A percentile compares a stretch with the other conserved stretches of the same genome.
phyloP scores from a whole-genome alignment of 2,888 invertebrate genomes.

The Branchellion lobata region DNA sequence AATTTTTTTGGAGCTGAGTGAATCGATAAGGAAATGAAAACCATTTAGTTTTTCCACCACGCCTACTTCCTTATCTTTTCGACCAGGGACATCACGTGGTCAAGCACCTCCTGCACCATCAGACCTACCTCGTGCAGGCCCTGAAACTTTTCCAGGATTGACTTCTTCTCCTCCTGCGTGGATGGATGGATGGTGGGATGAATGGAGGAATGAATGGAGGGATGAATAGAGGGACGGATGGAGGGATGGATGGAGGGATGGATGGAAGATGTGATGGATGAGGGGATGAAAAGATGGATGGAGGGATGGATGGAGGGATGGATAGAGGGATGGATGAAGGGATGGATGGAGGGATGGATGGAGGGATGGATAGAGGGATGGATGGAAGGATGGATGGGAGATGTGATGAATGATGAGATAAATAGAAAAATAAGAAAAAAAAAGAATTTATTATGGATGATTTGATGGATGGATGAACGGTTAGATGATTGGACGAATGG shows the following conservation, averaged over 20 bases:
- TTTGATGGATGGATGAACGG: too few relatives aligned
- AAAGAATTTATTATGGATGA: too few relatives aligned
- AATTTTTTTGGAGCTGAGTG: neutral
- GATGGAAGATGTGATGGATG: neutral
- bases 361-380: too few relatives aligned
- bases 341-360: too few relatives aligned
- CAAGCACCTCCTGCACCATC: constrained; percentile 91
- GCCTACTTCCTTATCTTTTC: constrained; percentile 87
- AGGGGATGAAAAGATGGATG: too few relatives aligned
- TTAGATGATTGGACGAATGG: too few relatives aligned
- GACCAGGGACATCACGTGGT: constrained; percentile 84
- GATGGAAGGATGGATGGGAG: too few relatives aligned
- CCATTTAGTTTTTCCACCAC: too few relatives aligned
- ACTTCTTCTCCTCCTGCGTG: constrained; percentile 83
- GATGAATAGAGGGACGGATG: neutral
- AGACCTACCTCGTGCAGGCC: constrained; percentile 96
- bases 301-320: too few relatives aligned
- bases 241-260: neutral
- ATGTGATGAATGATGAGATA: too few relatives aligned
- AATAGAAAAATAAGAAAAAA: too few relatives aligned
- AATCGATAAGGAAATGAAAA: neutral
- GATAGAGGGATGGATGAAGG: too few relatives aligned
- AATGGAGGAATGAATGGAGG: neutral
- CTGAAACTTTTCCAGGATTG: constrained; percentile 85
- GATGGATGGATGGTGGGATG: neutral